Percentiles rank a stretch among this genome's conserved stretches.
Evolutionary conservation across 2,113 vertebrate species (phyloP).

Genomic region (Apteryx mantelli): DNA sequence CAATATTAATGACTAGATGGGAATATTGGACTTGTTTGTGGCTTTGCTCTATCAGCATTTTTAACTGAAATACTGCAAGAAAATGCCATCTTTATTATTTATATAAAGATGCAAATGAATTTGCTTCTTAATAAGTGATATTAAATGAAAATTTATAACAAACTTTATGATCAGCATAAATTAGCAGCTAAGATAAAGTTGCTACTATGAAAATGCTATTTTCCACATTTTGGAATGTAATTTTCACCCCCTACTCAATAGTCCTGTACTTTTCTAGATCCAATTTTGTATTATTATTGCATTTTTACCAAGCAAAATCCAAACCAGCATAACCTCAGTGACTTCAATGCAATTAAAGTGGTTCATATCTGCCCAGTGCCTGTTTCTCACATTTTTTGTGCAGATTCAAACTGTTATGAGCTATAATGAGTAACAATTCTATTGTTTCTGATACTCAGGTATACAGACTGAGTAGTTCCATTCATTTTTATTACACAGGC

Average conservation of each 20-base stretch:
- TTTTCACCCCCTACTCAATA: neutral
- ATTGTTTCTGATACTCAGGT: neutral
- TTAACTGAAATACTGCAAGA: neutral
- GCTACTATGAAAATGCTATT: neutral
- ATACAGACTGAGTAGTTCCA: neutral
- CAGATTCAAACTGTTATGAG: neutral
- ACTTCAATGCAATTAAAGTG: neutral
- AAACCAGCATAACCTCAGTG: neutral
- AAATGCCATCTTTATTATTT: neutral
- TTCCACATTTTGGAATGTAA: neutral
- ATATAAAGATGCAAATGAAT: neutral
- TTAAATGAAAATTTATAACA: neutral
- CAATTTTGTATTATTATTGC: neutral
- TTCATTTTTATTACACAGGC: neutral
- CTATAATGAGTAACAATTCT: neutral
- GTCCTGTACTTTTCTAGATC: neutral
- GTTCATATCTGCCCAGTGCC: neutral
- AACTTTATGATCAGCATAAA: neutral
- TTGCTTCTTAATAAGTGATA: neutral
- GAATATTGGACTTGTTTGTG: neutral
- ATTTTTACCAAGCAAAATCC: neutral
- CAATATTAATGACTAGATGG: neutral
- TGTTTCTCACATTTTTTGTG: neutral
- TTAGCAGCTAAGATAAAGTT: neutral
- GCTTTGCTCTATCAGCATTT: neutral